Evolutionary conservation across 2,888 invertebrate genomes (phyloP).

Genomic region (Dolichopus griseipennis): DNA sequence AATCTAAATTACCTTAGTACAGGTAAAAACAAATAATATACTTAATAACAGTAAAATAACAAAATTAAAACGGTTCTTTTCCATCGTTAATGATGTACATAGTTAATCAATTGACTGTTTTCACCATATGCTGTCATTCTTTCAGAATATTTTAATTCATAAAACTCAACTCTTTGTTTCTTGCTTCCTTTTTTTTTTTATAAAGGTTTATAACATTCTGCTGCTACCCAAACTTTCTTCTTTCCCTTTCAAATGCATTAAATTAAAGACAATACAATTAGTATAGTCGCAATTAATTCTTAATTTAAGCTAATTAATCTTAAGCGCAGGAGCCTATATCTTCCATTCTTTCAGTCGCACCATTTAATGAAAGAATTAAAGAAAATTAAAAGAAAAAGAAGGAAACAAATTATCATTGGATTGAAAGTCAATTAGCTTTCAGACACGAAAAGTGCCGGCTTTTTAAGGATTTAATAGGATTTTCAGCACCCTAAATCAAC

Average conservation of each 20-base stretch:
- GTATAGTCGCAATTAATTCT: background rate
- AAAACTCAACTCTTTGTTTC: no score
- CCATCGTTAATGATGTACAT: no score
- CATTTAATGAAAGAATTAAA: background rate
- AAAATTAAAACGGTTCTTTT: no score
- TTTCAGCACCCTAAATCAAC: background rate
- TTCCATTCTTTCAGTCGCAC: background rate
- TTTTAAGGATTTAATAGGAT: background rate
- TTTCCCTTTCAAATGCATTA: no score
- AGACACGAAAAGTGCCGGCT: constrained; percentile 4
- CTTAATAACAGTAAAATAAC: no score
- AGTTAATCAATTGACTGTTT: no score
- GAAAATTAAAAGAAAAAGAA: background rate
- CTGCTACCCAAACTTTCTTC: no score
- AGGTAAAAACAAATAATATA: background rate
- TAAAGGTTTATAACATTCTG: no score
- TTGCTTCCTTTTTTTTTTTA: no score
- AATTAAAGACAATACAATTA: no score
- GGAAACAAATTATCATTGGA: background rate
- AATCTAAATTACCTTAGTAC: background rate
- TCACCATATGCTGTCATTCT: no score
- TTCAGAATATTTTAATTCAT: no score
- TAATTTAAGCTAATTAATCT: background rate
- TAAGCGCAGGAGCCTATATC: background rate
- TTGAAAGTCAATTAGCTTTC: background rate